Evolutionary conservation across 2,113 vertebrate species (phyloP).

Genomic region (Campylomormyrus numenius): DNA sequence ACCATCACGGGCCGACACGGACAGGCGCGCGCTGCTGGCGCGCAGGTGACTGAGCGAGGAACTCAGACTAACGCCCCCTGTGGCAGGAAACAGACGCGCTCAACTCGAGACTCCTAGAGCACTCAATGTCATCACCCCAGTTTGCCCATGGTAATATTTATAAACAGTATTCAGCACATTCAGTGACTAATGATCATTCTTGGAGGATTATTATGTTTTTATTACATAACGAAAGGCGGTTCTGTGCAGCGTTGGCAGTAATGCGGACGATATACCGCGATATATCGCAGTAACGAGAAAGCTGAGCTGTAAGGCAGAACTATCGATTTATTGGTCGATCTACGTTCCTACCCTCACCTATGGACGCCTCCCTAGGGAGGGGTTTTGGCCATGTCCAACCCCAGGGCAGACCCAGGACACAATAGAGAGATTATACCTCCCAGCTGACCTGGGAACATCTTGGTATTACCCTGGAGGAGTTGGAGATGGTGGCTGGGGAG

Average conservation of each 20-base stretch:
- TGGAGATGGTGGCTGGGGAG: background rate
- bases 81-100: background rate
- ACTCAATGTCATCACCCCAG: background rate
- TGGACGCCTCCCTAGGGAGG: background rate
- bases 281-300: background rate
- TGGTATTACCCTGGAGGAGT: background rate
- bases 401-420: background rate
- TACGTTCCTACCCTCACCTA: background rate
- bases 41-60: slow-evolving; percentile 67
- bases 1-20: slow-evolving; percentile 68
- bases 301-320: background rate
- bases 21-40: slow-evolving; percentile 54
- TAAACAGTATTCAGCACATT: background rate
- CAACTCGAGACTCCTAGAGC: background rate
- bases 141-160: background rate
- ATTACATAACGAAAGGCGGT: background rate
- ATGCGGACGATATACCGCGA: background rate
- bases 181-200: background rate
- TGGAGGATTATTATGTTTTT: background rate
- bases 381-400: background rate
- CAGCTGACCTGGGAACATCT: background rate
- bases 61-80: slow-evolving; percentile 74
- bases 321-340: background rate
- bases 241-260: background rate
- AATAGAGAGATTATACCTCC: background rate